Conservation (phyloP, 2,888 invertebrate genomes). For the Phania funesta region DNA sequence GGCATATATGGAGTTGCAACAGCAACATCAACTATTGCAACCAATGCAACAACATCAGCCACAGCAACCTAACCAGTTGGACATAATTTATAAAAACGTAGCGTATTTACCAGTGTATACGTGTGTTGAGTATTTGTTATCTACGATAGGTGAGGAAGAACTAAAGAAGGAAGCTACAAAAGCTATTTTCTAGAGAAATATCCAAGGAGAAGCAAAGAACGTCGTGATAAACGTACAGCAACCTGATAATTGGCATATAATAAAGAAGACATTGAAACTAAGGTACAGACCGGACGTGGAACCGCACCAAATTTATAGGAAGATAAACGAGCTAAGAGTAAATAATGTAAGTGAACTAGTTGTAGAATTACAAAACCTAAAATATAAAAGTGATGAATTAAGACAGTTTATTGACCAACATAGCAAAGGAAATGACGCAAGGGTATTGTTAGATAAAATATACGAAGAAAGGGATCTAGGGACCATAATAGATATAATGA, state of each 20-base stretch:
- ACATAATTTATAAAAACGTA: neutral
- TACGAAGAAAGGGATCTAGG: slow-evolving; percentile 24
- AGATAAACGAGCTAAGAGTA: neutral
- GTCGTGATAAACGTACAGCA: neutral
- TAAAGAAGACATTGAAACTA: slow-evolving; percentile 38
- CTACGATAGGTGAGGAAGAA: neutral
- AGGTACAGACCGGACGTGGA: slow-evolving; percentile 40
- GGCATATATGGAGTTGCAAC: neutral
- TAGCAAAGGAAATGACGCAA: slow-evolving; percentile 45
- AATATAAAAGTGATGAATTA: slow-evolving; percentile 38
- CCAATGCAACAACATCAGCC: neutral
- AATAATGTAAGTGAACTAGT: slow-evolving; percentile 8
- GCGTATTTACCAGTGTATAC: neutral
- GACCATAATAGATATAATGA: slow-evolving; percentile 31
- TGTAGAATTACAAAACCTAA: slow-evolving; percentile 9
- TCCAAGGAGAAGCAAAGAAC: slow-evolving; percentile 16
- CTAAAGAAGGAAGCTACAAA: neutral
- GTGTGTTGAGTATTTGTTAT: neutral
- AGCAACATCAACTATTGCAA: neutral
- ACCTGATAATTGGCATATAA: slow-evolving; percentile 26
- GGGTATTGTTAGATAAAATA: slow-evolving; percentile 38
- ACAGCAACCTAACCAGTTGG: neutral
- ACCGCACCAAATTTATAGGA: slow-evolving; percentile 38
- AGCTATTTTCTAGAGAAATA: neutral
- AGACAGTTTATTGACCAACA: slow-evolving; percentile 16